A percentile compares a stretch with the other conserved stretches of the same genome.
Evolutionary conservation across 2,113 vertebrate species (phyloP).

Genomic region (Cyanoderma ruficeps): DNA sequence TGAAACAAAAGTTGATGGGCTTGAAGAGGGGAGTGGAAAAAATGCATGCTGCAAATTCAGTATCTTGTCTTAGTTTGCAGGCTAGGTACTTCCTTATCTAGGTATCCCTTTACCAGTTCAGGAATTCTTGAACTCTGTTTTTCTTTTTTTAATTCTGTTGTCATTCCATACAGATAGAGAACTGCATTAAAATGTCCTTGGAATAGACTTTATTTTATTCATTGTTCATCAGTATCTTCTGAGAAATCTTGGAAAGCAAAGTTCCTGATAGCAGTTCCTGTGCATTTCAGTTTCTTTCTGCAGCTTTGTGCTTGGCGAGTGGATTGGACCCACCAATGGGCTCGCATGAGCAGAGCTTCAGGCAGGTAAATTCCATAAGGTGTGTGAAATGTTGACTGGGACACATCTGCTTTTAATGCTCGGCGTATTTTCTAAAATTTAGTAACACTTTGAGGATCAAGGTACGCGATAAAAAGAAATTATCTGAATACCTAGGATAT

Average conservation of each 20-base stretch:
- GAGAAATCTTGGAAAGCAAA: not conserved
- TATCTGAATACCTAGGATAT: not conserved
- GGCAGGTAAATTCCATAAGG: not conserved
- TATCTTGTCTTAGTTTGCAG: not conserved
- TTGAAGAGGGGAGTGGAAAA: not conserved
- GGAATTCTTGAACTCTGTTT: not conserved
- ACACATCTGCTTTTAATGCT: not conserved
- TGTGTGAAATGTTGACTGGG: not conserved
- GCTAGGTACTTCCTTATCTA: not conserved
- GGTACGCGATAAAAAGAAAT: not conserved
- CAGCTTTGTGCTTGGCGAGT: not conserved
- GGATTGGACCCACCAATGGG: fast-evolving
- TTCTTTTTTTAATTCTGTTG: not conserved
- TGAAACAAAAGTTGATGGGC: not conserved
- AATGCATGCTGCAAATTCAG: not conserved
- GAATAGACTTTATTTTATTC: not conserved
- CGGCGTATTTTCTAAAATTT: not conserved
- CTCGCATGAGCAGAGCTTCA: not conserved
- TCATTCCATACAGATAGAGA: not conserved
- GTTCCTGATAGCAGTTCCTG: not conserved
- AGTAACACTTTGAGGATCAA: not conserved
- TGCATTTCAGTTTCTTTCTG: not conserved
- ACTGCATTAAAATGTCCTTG: not conserved
- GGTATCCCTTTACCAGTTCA: not conserved
- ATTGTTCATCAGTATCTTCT: not conserved